Evolutionary conservation across 2,797 vertebrate species (phyloP), one percentile per base, ranked within the genome.

Genomic region (Brotula barbata): DNA sequence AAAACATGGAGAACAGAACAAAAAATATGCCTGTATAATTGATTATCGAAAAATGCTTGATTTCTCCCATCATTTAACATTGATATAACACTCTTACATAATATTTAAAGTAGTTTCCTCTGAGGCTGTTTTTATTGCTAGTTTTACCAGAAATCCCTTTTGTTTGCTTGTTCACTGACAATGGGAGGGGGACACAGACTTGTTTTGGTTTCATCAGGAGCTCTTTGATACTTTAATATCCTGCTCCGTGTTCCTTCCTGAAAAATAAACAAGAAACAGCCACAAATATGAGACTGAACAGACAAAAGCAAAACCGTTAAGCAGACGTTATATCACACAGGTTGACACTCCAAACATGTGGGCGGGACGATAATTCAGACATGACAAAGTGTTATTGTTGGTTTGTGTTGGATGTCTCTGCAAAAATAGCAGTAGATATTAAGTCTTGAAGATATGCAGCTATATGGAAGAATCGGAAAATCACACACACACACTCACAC

Each of bases 211-310:
- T 81, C 57, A 62, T 41, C 22, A 40, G 43, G 13, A 71, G 50
- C 33, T 34, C 48, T 75, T 71, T 39, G 11, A 73, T 70, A 57
- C 78, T 73, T 74, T 74, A 78, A 87, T 87, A 80, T 87, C 80
- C 83, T 71, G 76, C 68, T 64, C 20, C 39, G 14, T 58, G 68
- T 77, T 78, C 65, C 77, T 73, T 82, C 70, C 76, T 79, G 71
- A 55, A 71, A 73, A 78, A 64, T 22, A 74, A 82, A 78, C 66
- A 79, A 33, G 57, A 40, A 48, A 11, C 8, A 6, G 23, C 9
- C 41, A 23, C 34, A 20, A 40, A 37, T 46, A 71, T 63, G 48
- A 66, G 55, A 76, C 50, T 23, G 22, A 66, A 62, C 59, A 49
- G 46, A 66, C 40, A 25, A 44, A 36, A 14, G 7, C 15, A 49